A percentile compares a stretch with the other conserved stretches of the same genome.
Evolutionary conservation across 2,113 vertebrate genomes (phyloP).

Genomic region (Stigmatopora nigra): DNA sequence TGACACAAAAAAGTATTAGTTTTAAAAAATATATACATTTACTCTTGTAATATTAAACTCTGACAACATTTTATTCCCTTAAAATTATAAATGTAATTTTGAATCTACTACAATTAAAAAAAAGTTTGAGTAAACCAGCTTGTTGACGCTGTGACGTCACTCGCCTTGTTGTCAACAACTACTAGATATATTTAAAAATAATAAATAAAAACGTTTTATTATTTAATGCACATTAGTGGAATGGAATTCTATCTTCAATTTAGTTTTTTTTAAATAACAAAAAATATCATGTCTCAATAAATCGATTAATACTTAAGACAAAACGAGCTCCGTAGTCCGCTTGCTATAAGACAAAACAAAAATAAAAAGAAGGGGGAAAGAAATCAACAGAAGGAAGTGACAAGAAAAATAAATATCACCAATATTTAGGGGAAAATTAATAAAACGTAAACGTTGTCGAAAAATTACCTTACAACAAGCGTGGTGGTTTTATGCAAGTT

Average conservation of each 20-base stretch:
- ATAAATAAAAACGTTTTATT: background rate
- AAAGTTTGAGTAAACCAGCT: background rate
- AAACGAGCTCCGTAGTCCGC: background rate
- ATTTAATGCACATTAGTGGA: background rate
- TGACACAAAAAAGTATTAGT: too few relatives aligned
- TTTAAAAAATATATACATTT: too few relatives aligned
- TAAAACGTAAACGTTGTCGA: too few relatives aligned
- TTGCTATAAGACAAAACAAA: background rate
- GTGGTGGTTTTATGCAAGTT: background rate
- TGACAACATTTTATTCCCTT: too few relatives aligned
- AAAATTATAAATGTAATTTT: too few relatives aligned
- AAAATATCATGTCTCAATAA: background rate
- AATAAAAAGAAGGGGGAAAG: background rate
- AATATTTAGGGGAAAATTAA: background rate
- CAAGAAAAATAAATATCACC: background rate
- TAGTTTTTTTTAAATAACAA: background rate
- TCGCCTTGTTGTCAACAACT: background rate
- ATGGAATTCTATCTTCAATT: background rate
- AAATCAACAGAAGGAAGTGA: background rate
- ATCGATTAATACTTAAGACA: background rate
- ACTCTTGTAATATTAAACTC: too few relatives aligned
- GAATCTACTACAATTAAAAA: too few relatives aligned
- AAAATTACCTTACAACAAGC: background rate
- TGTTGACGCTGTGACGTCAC: background rate
- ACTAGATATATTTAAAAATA: background rate